Evolutionary conservation across 1,140 invertebrate genomes (phyloP).

Genomic region (Atta texana): DNA sequence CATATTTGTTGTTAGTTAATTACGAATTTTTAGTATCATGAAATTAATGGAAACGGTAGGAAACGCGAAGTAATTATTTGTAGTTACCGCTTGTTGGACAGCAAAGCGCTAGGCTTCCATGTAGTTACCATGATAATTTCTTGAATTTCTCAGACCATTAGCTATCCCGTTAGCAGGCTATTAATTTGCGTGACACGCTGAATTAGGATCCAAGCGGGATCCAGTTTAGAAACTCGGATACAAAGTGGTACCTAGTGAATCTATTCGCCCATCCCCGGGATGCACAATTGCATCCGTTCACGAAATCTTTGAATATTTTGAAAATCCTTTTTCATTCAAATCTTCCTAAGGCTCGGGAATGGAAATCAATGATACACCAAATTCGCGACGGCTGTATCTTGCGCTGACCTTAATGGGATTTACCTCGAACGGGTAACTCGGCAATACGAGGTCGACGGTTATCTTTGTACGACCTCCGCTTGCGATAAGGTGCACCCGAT

Average conservation of each 20-base stretch:
- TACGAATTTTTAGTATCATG: slow-evolving; percentile 33
- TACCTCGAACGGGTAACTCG: background rate
- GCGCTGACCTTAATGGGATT: slow-evolving; percentile 43
- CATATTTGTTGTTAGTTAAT: slow-evolving; percentile 32
- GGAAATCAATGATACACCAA: slow-evolving; percentile 25
- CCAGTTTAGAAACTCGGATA: slow-evolving; percentile 56
- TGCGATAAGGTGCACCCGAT: slow-evolving; percentile 64
- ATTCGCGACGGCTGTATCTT: slow-evolving; percentile 31
- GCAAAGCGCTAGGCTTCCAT: background rate
- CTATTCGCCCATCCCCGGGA: background rate
- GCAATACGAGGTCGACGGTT: slow-evolving; percentile 31
- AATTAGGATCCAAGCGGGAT: slow-evolving; percentile 56
- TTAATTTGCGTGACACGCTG: slow-evolving; percentile 53
- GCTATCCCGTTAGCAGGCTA: slow-evolving; percentile 57
- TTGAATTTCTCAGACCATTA: slow-evolving; percentile 62
- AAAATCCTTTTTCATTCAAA: slow-evolving; percentile 15
- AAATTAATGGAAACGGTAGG: slow-evolving; percentile 40
- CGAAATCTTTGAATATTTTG: background rate
- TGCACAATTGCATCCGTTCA: background rate
- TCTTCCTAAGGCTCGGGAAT: slow-evolving; percentile 13
- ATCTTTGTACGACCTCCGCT: slow-evolving; percentile 35
- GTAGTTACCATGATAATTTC: slow-evolving; percentile 52
- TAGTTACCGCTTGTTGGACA: slow-evolving; percentile 52
- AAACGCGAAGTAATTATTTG: slow-evolving; percentile 23
- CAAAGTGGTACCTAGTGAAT: slow-evolving; percentile 7